Evolutionary conservation across 2,797 vertebrate species (phyloP), one percentile per base, ranked within the genome.

Genomic region (Eulemur rubriventer): DNA sequence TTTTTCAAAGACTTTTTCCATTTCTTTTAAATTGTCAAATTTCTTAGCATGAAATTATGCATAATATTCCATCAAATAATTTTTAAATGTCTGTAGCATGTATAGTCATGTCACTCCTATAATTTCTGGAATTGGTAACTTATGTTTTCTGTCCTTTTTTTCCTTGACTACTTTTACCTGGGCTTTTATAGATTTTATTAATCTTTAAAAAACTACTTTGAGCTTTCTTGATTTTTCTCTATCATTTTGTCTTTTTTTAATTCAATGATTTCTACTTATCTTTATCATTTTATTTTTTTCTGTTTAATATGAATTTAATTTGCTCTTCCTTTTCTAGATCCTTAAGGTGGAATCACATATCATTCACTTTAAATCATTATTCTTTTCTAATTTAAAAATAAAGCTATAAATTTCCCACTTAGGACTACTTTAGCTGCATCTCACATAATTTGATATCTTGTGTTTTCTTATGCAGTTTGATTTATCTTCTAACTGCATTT

Each of bases 111-210:
- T 12, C 17, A 78, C 73, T 7, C 80, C 38, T 59, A 38, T 43
- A 81, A 89, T 90, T 95, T 38, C 20, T 38, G 30, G 89, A 86
- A 95, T 76, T 82, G 35, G 16, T 83, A 92, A 46, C 22, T 72
- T 72, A 17, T 9, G 4, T 93, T 89, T 89, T 86, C 11, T 38
- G 33, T 43, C 35, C 48, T 88, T 73, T 67, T n/a, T 85, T 50
- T 30, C 18, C 13, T 73, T 89, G 46, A 72, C 89, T 84, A 28
- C 2, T 55, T 81, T 85, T 89, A 85, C 11, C 22, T 82, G 61
- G 4, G 1, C 16, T 79, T 94, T 79, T 57, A 85, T 85, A 4
- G 55, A 4, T 76, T 93, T 72, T 57, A 41, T 69, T 75, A 70
- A 76, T 35, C 10, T 33, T 41, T 79, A 55, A 80, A 80, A 86